Evolutionary conservation across 2,797 vertebrate species (phyloP), one percentile per base, ranked within the genome.

Genomic region (Peromyscus eremicus): DNA sequence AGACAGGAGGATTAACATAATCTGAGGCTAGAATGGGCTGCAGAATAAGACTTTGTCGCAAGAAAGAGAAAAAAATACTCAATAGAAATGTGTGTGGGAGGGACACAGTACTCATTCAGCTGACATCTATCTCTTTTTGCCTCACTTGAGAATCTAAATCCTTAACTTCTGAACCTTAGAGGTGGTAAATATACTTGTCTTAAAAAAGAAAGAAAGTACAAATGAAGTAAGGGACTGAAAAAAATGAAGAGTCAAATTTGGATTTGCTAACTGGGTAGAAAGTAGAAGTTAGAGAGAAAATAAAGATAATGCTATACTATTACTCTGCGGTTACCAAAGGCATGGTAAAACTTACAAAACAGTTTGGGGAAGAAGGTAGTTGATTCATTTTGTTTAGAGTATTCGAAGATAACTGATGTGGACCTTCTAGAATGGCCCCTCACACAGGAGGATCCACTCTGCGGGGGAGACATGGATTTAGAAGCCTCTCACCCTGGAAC

Each of bases 91-190:
- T 60, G 23, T 60, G 79, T 82, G 37, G 27, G 62, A 94, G 57
- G 27, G 62, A 94, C 37, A 88, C 11, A 49, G 14, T 79, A 52
- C 32, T 96, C 57, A 96, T 70, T 95, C 52, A 91, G 71, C 14
- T 96, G 85, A 37, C 25, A 84, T 84, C 82, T 91, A 87, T 85
- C 83, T 83, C 57, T 82, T 25, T 46, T 49, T 23, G 71, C 27
- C 17, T 13, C n/a, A 66, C 23, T 75, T 88, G 68, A 75, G 57
- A 43, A 40, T n/a, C 11, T 49, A 85, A 85, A 82, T 91, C 52
- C 29, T 95, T 81, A 92, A 71, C 52, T 40, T 93, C 83, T 80
- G 92, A 96, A 94, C 37, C 29, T 43, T 71, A 52, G 17, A 55
- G 11, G 37, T 92, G 16, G 19, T 90, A 94, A 94, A 86, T 25